Evolutionary conservation across 2,797 vertebrate genomes (phyloP).

Genomic region (Thripadectes ignobilis): DNA sequence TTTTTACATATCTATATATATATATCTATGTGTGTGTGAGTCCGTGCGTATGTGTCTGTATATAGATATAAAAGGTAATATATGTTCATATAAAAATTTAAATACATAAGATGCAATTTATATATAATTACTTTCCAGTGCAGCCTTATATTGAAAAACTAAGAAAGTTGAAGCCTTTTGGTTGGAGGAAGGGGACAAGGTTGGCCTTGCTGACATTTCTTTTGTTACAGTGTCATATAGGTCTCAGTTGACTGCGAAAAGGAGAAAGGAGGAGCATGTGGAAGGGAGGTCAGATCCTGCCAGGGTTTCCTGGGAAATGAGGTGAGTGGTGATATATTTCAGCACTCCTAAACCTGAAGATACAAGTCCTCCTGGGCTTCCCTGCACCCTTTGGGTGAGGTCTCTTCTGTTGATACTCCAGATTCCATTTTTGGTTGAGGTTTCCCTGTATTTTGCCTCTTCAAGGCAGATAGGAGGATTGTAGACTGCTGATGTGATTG

Average conservation of each 20-base stretch:
- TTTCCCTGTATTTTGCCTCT: background rate
- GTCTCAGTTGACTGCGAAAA: background rate
- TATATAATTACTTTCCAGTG: background rate
- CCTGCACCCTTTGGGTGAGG: background rate
- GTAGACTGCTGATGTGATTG: background rate
- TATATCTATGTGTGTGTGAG: background rate
- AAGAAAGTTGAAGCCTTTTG: background rate
- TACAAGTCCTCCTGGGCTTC: background rate
- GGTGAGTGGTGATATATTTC: conserved; percentile 19
- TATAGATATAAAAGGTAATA: background rate
- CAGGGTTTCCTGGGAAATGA: background rate
- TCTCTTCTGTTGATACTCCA: background rate
- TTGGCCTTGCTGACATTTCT: background rate
- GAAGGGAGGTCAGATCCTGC: background rate
- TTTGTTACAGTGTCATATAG: background rate
- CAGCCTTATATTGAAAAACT: background rate
- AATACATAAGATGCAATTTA: background rate
- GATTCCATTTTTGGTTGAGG: background rate
- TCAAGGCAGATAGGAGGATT: background rate
- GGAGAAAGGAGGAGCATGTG: background rate
- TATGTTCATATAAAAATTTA: background rate
- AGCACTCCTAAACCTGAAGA: background rate
- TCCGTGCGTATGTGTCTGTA: too few species aligned
- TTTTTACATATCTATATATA: background rate
- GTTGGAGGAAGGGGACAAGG: background rate